Evolutionary conservation across 2,888 invertebrate species (phyloP), one percentile per base, ranked within the genome.

Genomic region (Orthonevra nobilis): DNA sequence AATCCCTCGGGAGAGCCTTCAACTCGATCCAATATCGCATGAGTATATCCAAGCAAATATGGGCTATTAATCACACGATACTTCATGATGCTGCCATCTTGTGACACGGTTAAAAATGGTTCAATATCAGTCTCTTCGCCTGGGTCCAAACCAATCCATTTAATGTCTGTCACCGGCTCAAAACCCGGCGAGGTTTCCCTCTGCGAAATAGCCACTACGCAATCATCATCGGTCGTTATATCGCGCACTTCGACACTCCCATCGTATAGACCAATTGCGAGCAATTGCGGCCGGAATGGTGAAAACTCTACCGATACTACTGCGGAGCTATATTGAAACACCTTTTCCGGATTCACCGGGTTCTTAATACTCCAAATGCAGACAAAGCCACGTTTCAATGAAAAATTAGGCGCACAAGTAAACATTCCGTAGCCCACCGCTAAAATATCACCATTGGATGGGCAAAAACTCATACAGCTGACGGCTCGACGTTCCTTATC

Each of bases 291-390:
- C 66, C 91, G 91, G 36, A 87, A 89, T 0, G 88, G 89, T 0
- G 95, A 94, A 89, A 96, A 96, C 36, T 92, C 90, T 0, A 95
- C 87, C 0, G 92, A 90, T 0, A 94, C 93, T 0, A 95, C 91
- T 0, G 94, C 91, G 44, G 91, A 89, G 0, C 90, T 85, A 83
- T 94, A 95, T 2, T 87, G 83, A 83, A 93, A 95, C 3, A 90
- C 85, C 74, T 94, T 90, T 86, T 95, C 95, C 0, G 95, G 95
- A 84, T 93, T 92, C 9, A 91, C 91, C 0, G 95, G 95, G 86
- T 95, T 96, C 87, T 96, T 94, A 1, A 93, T 92, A 83, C 93
- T 94, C 96, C 96, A 96, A 66, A 95, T 87, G 82, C 93, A 91
- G 0, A 96, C 90, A 30, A 93, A 84, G 0, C 96, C 96, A 1